Conservation (phyloP, 2,888 invertebrate genomes). For the Apamea crenata region DNA sequence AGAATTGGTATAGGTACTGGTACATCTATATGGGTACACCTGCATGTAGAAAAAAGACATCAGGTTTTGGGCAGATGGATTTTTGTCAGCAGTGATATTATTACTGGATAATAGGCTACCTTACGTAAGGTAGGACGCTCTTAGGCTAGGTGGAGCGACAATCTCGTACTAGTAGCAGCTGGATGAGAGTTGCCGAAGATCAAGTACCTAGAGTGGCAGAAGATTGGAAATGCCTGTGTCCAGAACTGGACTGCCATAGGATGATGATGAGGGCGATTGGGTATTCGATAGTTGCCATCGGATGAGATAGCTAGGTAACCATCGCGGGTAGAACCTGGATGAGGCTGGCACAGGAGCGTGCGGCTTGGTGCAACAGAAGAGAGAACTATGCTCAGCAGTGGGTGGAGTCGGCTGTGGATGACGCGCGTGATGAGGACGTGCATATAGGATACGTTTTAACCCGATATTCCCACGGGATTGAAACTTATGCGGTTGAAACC, state of each 20-base stretch:
- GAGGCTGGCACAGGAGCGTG: background rate
- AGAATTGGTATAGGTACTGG: background rate
- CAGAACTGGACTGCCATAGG: background rate
- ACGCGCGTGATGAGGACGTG: background rate
- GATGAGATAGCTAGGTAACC: background rate
- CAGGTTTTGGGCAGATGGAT: background rate
- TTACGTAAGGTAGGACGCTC: background rate
- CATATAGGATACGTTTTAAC: background rate
- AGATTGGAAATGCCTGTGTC: background rate
- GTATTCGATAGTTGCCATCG: background rate
- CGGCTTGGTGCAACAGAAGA: background rate
- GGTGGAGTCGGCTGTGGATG: background rate
- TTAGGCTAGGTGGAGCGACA: background rate
- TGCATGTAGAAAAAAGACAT: background rate
- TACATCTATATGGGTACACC: background rate
- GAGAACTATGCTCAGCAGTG: background rate
- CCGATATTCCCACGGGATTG: no score
- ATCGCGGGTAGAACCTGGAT: background rate
- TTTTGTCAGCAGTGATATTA: background rate
- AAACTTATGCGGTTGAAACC: no score
- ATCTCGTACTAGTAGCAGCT: background rate
- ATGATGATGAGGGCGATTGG: background rate
- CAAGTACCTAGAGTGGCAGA: background rate
- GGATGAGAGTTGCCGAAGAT: background rate
- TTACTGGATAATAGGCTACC: background rate